Conservation (phyloP, 2,888 invertebrate genomes). For the Phyllotreta striolata region DNA sequence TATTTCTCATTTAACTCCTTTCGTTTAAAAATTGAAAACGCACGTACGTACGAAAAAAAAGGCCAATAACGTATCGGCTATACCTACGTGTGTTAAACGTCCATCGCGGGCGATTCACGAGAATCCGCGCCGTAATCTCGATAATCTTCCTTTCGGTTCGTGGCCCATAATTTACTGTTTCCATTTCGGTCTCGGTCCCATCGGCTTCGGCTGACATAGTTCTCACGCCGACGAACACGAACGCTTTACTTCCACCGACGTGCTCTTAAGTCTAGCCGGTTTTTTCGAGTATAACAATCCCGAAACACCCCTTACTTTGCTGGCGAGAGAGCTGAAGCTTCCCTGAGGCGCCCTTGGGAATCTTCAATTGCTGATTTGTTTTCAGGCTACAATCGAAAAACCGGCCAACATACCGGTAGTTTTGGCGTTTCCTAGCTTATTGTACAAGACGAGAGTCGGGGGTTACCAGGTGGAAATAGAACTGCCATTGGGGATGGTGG, state of each 20-base stretch:
- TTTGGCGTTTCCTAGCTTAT: slow-evolving; percentile 74
- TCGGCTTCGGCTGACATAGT: slow-evolving; percentile 23
- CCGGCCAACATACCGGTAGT: slow-evolving; percentile 89
- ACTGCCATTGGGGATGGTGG: slow-evolving; percentile 82
- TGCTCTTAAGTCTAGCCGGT: too few relatives aligned
- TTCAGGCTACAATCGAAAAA: slow-evolving; percentile 76
- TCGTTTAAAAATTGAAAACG: background rate
- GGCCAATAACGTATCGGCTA: background rate
- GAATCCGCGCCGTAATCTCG: slow-evolving; percentile 31
- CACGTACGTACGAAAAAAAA: background rate
- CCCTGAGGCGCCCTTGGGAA: background rate
- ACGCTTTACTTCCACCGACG: too few relatives aligned
- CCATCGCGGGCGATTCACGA: slow-evolving; percentile 19
- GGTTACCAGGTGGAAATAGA: slow-evolving; percentile 73
- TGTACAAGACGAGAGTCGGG: slow-evolving; percentile 78
- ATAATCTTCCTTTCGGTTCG: slow-evolving; percentile 30
- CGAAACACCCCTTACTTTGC: background rate
- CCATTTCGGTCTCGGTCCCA: slow-evolving; percentile 27
- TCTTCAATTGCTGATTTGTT: slow-evolving; percentile 18
- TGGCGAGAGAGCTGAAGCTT: background rate
- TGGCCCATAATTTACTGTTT: slow-evolving; percentile 38
- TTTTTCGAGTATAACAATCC: background rate
- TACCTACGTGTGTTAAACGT: too few relatives aligned
- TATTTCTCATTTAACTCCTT: too few relatives aligned
- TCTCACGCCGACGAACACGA: too few relatives aligned